phyloP scores from a whole-genome alignment of 92 coral and sea anemone genomes.

The Heliopora coerulea region DNA sequence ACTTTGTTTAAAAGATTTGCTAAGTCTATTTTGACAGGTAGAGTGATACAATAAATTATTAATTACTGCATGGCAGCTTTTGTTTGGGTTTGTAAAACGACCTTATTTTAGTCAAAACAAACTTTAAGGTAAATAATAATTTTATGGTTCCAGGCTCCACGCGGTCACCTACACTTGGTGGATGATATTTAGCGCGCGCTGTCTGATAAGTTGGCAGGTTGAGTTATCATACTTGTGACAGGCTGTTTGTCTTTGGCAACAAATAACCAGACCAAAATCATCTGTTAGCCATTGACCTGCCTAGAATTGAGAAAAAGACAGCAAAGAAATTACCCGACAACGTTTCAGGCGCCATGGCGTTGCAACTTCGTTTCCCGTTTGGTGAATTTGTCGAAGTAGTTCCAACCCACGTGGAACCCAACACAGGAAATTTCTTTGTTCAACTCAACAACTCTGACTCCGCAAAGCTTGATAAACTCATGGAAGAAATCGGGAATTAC shows the following conservation, averaged over 20 bases:
- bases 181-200: background rate
- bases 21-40: too few relatives aligned
- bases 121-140: too few relatives aligned
- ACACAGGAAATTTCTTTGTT: conserved; percentile 75
- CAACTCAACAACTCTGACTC: conserved; percentile 77
- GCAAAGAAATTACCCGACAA: background rate
- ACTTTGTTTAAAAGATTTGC: too few relatives aligned
- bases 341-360: conserved; percentile 61
- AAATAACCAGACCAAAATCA: background rate
- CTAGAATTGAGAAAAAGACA: background rate
- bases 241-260: background rate
- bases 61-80: too few relatives aligned
- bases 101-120: too few relatives aligned
- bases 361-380: conserved; percentile 74
- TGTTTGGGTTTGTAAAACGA: too few relatives aligned
- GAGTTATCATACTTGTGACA: background rate
- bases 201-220: background rate
- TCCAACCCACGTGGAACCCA: conserved; percentile 81
- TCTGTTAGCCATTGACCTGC: background rate
- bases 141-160: background rate
- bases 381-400: conserved; percentile 79
- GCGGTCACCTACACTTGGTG: background rate
- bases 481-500: conserved; percentile 74
- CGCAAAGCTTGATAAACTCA: conserved; percentile 71
- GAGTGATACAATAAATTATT: too few relatives aligned